Evolutionary conservation across 2,113 vertebrate genomes (phyloP).

Genomic region (Neopipo cinnamomea): DNA sequence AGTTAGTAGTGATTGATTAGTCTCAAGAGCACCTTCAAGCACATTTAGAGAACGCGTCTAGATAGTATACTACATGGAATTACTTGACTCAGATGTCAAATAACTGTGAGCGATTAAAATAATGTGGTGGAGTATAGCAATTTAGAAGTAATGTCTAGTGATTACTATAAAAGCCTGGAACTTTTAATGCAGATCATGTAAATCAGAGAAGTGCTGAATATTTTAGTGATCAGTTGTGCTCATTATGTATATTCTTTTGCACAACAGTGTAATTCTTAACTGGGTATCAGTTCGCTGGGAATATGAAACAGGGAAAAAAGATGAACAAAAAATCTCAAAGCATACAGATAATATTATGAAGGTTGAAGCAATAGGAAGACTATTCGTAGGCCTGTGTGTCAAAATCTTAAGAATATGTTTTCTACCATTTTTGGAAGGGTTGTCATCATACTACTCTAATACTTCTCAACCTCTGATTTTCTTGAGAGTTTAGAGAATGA

Average conservation of each 20-base stretch:
- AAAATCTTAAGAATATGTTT: background rate
- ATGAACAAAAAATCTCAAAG: background rate
- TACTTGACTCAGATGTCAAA: constrained; percentile 54
- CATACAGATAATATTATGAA: background rate
- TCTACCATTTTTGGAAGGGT: background rate
- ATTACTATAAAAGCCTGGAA: background rate
- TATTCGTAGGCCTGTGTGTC: background rate
- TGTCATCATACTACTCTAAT: background rate
- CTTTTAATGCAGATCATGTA: background rate
- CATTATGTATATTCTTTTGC: background rate
- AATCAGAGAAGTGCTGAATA: background rate
- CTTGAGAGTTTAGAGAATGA: background rate
- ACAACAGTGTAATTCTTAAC: background rate
- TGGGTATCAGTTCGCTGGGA: background rate
- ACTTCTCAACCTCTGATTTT: background rate
- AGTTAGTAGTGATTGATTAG: constrained; percentile 13
- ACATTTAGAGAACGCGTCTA: background rate
- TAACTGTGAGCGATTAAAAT: constrained; percentile 54
- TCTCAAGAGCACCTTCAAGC: background rate
- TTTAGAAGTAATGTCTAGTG: constrained; percentile 34
- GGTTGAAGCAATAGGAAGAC: background rate
- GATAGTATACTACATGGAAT: constrained; percentile 9
- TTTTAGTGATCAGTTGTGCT: background rate
- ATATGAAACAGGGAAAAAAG: background rate
- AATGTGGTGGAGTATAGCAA: constrained; percentile 35